A percentile compares a stretch with the other conserved stretches of the same genome.
Conservation (phyloP, 1,140 invertebrate species). For the Helicoverpa zea region DNA sequence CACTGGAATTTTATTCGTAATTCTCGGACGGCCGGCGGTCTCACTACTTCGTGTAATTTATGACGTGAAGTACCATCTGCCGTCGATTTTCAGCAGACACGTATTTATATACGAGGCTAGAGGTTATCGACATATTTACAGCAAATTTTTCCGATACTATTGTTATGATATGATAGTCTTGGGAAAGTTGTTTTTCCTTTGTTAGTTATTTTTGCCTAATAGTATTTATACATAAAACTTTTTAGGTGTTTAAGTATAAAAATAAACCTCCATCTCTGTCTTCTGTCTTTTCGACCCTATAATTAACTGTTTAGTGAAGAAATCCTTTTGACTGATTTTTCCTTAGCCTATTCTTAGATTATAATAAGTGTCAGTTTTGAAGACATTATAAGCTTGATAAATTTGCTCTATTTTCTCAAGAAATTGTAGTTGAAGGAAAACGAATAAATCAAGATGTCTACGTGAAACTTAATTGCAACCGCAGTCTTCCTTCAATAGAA, state of each 20-base stretch:
- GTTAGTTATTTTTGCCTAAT: background rate
- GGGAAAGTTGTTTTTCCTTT: background rate
- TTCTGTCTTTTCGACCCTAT: no score
- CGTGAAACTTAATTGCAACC: background rate
- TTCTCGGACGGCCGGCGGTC: background rate
- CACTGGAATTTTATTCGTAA: slow-evolving; percentile 18
- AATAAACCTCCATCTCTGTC: no score
- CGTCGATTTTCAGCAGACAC: slow-evolving; percentile 6
- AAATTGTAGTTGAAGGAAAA: no score
- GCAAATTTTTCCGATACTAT: background rate
- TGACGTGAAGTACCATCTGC: slow-evolving; percentile 21
- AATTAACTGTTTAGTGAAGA: no score
- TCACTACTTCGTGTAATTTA: slow-evolving; percentile 30
- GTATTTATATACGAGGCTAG: slow-evolving; percentile 23
- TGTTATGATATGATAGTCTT: background rate
- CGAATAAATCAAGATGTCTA: background rate
- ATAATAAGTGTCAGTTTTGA: no score
- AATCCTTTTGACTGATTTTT: no score
- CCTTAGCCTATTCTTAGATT: no score
- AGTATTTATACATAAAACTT: no score
- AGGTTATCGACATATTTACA: background rate
- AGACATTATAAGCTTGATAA: no score
- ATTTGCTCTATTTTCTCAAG: no score
- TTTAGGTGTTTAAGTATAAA: no score
- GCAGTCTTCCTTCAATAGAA: background rate